Conservation (phyloP, 2,888 invertebrate genomes). For the Tenodera sinensis region DNA sequence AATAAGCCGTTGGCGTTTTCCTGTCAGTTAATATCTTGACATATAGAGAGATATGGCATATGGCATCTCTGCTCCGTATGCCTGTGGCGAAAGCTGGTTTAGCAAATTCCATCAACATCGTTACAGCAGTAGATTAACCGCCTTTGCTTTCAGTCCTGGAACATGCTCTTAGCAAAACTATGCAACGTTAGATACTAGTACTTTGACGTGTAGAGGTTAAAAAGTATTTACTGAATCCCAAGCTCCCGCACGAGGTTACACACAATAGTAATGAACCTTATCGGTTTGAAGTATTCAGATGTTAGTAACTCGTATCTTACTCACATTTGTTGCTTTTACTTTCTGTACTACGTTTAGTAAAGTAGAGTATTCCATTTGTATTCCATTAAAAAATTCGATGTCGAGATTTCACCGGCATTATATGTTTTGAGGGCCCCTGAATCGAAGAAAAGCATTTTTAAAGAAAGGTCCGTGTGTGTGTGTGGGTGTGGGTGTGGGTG, state of each 20-base stretch:
- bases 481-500: too few species aligned
- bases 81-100: background rate
- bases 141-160: background rate
- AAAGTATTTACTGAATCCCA: background rate
- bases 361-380: too few species aligned
- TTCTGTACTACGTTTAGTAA: too few species aligned
- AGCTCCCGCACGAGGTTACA: background rate
- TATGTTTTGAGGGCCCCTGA: too few species aligned
- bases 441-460: too few species aligned
- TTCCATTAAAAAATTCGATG: too few species aligned
- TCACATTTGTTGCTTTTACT: too few species aligned
- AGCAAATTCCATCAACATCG: background rate
- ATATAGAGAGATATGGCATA: background rate
- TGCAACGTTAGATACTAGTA: background rate
- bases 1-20: background rate
- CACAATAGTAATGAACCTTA: background rate
- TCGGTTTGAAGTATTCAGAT: background rate
- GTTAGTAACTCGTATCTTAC: too few species aligned
- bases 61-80: background rate
- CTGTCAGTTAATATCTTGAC: background rate
- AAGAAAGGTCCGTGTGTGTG: too few species aligned
- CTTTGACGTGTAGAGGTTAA: background rate
- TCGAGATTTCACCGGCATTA: too few species aligned
- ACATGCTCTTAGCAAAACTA: background rate
- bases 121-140: background rate